phyloP scores from a whole-genome alignment of 1,140 invertebrate species.

The Sminthurinus signatus region DNA sequence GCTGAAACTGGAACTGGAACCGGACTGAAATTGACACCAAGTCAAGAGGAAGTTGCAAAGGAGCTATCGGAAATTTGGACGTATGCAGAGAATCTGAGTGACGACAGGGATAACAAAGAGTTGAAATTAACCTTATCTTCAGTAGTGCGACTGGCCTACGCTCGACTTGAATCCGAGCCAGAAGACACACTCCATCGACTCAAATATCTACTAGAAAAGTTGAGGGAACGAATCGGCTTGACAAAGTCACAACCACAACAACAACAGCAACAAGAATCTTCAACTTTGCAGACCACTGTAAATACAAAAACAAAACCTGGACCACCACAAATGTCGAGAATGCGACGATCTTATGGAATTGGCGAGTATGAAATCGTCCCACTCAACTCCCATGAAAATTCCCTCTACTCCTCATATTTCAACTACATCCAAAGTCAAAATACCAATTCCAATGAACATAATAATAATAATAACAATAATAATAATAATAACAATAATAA shows the following conservation, averaged over 20 bases:
- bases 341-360: no score
- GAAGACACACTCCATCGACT: slow-evolving; percentile 31
- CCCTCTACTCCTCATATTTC: neutral
- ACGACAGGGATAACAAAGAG: slow-evolving; percentile 4
- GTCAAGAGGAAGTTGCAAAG: slow-evolving; percentile 27
- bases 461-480: no score
- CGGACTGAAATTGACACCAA: no score
- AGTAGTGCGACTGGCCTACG: slow-evolving; percentile 37
- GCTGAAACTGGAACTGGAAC: no score
- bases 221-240: slow-evolving; percentile 15
- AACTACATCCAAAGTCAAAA: no score
- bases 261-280: no score
- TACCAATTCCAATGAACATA: no score
- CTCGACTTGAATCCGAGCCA: slow-evolving; percentile 24
- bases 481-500: no score
- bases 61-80: slow-evolving; percentile 35
- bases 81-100: slow-evolving; percentile 26
- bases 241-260: no score
- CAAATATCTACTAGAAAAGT: slow-evolving; percentile 29
- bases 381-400: neutral
- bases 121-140: slow-evolving; percentile 34
- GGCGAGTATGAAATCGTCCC: neutral
- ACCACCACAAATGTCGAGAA: no score
- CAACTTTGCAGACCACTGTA: no score
- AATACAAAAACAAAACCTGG: no score